phyloP scores from a whole-genome alignment of 2,797 vertebrate genomes.

The Acanthurus tractus region DNA sequence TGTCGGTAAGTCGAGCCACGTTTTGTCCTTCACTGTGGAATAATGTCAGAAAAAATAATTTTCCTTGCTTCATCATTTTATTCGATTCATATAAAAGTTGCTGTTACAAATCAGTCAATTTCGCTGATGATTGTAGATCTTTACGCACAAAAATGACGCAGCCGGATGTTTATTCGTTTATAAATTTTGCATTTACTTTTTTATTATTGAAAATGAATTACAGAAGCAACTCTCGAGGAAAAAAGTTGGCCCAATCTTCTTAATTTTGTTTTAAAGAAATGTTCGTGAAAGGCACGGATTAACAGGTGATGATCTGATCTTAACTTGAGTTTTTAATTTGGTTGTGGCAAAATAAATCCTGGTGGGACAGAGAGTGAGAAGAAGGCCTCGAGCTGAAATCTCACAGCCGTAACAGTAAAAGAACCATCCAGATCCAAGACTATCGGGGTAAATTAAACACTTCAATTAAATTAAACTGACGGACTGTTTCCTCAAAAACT shows the following conservation, averaged over 20 bases:
- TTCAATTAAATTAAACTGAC: neutral
- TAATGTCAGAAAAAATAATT: neutral
- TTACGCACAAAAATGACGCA: conserved; percentile 21
- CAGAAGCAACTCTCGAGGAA: accelerated
- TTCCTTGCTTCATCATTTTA: neutral
- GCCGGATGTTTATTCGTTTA: neutral
- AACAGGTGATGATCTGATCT: neutral
- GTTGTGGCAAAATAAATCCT: neutral
- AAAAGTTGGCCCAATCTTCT: neutral
- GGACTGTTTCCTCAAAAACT: neutral
- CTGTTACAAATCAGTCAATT: neutral
- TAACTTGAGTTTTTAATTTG: neutral
- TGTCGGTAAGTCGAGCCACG: conserved; percentile 89
- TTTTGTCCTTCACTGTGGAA: neutral
- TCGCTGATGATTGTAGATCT: accelerated
- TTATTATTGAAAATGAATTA: neutral
- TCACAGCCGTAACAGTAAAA: neutral
- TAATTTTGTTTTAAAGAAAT: neutral
- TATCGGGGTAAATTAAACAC: neutral
- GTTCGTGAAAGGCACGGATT: neutral
- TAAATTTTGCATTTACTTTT: neutral
- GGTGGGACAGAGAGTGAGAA: neutral
- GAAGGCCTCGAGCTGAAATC: conserved; percentile 21
- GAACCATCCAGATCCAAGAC: too few relatives aligned
- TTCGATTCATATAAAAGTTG: neutral